Percentiles rank a stretch among this genome's conserved stretches.
These are phyloP conservation scores for Paramormyrops hopkinsi DNA, from an alignment of 2,797 vertebrate genomes.

Conservation along the genomic window DNA sequence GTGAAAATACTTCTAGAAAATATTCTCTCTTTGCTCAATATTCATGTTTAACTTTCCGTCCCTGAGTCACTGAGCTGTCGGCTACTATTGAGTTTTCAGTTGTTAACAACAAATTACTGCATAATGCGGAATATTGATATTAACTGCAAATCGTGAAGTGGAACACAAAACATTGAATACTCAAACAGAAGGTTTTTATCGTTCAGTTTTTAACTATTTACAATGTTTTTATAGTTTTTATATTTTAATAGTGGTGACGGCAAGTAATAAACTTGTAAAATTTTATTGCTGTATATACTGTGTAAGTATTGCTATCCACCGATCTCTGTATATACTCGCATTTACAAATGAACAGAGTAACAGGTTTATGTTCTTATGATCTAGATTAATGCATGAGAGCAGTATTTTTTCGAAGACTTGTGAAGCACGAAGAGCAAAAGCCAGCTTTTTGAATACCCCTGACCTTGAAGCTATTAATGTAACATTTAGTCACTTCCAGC, in stretches of 20 bases:
- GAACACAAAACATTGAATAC: background rate
- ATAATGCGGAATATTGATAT: background rate
- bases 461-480: conserved; percentile 49
- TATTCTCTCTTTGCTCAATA: background rate
- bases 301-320: background rate
- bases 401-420: conserved; percentile 50
- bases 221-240: background rate
- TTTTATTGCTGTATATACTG: background rate
- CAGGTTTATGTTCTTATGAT: conserved; percentile 44
- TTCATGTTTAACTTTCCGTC: conserved; percentile 8
- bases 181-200: background rate
- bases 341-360: conserved; percentile 46
- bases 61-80: background rate
- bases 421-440: conserved; percentile 37
- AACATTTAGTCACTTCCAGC: conserved; percentile 29
- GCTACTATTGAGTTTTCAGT: background rate
- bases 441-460: conserved; percentile 33
- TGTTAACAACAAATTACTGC: background rate
- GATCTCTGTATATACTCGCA: background rate
- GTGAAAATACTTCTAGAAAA: background rate
- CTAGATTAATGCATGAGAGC: conserved; percentile 45
- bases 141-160: background rate
- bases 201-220: background rate
- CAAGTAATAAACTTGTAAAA: background rate
- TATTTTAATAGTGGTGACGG: background rate